phyloP scores from a whole-genome alignment of 2,888 invertebrate species.

The Troides oblongomaculatus region DNA sequence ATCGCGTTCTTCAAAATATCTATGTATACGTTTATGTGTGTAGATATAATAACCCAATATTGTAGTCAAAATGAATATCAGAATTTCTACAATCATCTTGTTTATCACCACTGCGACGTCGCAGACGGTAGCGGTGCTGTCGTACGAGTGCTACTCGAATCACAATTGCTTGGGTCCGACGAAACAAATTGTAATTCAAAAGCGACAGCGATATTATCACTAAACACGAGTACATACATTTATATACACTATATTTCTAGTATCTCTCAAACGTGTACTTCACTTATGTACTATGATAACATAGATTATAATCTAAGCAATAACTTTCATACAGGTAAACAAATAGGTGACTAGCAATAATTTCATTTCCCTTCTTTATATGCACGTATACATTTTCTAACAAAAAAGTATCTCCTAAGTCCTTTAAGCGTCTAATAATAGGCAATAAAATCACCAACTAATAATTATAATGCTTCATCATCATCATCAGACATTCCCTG shows the following conservation, averaged over 20 bases:
- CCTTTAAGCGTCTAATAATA: too few species aligned
- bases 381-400: too few species aligned
- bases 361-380: too few species aligned
- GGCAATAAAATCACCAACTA: too few species aligned
- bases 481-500: too few species aligned
- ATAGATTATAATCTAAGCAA: too few species aligned
- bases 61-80: slow-evolving; percentile 50
- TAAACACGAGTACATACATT: background rate
- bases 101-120: background rate
- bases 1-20: slow-evolving; percentile 46
- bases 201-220: background rate
- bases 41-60: slow-evolving; percentile 48
- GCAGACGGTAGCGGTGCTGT: background rate
- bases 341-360: too few species aligned
- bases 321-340: too few species aligned
- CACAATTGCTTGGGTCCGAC: background rate
- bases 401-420: too few species aligned
- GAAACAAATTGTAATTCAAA: background rate
- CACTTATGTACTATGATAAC: too few species aligned
- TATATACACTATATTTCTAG: background rate
- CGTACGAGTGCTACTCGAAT: background rate
- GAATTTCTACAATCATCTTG: slow-evolving; percentile 57
- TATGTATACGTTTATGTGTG: slow-evolving; percentile 44
- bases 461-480: too few species aligned
- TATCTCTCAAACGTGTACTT: too few species aligned